Conservation (phyloP, 1,140 invertebrate genomes). For the Agrypnia vestita region DNA sequence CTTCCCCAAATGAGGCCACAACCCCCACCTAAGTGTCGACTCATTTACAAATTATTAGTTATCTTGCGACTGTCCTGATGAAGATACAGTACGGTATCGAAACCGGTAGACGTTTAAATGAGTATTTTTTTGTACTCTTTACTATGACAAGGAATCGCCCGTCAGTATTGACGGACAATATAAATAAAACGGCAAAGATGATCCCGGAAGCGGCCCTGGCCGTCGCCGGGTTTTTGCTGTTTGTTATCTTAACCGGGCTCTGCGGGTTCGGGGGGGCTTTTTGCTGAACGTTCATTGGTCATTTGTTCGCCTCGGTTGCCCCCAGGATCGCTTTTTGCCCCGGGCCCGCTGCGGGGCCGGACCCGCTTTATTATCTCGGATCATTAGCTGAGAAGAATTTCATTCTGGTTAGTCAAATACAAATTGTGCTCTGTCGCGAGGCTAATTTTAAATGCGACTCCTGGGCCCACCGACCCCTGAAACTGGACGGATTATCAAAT, state of each 20-base stretch:
- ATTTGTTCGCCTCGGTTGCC: slow-evolving; percentile 17
- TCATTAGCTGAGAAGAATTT: slow-evolving; percentile 17
- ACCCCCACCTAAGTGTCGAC: too few species aligned
- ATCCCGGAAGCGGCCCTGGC: neutral
- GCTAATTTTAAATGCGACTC: neutral
- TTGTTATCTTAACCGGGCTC: slow-evolving; percentile 12
- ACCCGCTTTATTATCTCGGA: slow-evolving; percentile 17
- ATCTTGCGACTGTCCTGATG: too few species aligned
- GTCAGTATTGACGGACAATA: too few species aligned
- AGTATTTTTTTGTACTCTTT: too few species aligned
- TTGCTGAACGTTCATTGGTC: slow-evolving; percentile 40
- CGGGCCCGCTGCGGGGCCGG: neutral
- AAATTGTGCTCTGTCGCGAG: slow-evolving; percentile 14
- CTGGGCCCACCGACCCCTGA: too few species aligned
- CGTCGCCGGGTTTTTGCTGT: neutral
- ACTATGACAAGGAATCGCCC: too few species aligned
- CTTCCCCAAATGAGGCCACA: too few species aligned
- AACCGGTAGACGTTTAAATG: too few species aligned
- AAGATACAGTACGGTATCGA: too few species aligned
- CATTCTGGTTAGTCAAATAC: slow-evolving; percentile 11
- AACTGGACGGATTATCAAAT: too few species aligned
- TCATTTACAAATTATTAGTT: too few species aligned
- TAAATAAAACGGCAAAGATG: too few species aligned
- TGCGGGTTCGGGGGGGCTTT: slow-evolving; percentile 13
- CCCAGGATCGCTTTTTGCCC: slow-evolving; percentile 24